Conservation (phyloP, 2,113 vertebrate species). For the Brachypteracias leptosomus region DNA sequence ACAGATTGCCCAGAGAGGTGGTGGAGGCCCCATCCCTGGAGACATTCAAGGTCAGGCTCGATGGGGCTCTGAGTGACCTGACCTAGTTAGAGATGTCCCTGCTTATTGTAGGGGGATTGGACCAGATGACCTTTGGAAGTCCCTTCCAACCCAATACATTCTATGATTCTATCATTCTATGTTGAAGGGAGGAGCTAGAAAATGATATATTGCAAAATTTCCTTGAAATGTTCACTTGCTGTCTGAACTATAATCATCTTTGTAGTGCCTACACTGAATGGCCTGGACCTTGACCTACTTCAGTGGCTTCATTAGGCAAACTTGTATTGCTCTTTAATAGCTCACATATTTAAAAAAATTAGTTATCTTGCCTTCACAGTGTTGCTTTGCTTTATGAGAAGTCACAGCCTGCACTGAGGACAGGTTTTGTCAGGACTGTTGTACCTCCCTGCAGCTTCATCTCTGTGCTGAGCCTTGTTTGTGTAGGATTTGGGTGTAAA, state of each 20-base stretch:
- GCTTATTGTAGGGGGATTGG: no score
- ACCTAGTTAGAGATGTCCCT: no score
- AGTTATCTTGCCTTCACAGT: neutral
- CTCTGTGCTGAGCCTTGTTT: neutral
- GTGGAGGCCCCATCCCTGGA: no score
- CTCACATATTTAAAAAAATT: neutral
- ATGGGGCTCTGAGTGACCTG: no score
- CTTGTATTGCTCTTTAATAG: neutral
- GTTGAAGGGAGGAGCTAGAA: neutral
- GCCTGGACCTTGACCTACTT: neutral
- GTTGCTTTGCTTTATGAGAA: neutral
- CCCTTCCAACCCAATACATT: no score
- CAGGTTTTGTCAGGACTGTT: neutral
- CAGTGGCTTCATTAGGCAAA: neutral
- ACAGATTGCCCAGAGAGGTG: no score
- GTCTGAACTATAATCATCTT: neutral
- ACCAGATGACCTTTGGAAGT: no score
- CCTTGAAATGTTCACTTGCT: neutral
- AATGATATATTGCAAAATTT: neutral
- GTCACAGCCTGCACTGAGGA: neutral
- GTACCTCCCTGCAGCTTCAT: neutral
- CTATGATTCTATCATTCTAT: no score
- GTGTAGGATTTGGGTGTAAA: neutral
- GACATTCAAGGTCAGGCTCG: no score
- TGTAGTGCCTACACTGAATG: neutral